Conservation (phyloP, 1,140 invertebrate species). For the Calephelis virginiensis region DNA sequence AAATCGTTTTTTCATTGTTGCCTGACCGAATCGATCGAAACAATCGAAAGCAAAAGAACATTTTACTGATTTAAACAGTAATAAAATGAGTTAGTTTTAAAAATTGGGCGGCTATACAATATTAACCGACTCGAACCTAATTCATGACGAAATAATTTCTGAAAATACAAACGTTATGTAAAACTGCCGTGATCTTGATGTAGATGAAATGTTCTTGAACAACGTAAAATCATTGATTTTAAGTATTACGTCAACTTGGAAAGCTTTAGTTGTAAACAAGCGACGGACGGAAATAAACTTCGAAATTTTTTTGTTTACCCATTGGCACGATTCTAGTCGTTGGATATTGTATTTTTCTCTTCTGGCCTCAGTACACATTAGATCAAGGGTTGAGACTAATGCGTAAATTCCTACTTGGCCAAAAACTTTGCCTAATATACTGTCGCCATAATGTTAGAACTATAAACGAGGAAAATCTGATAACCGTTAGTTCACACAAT, state of each 20-base stretch:
- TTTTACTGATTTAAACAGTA: too few species aligned
- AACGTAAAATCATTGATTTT: slow-evolving; percentile 29
- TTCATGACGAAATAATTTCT: too few species aligned
- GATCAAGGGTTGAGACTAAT: too few species aligned
- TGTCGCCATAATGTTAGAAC: too few species aligned
- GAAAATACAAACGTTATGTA: neutral
- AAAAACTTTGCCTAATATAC: neutral
- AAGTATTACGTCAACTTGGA: slow-evolving; percentile 56
- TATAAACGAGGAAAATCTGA: too few species aligned
- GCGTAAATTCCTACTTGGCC: neutral
- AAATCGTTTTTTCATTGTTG: too few species aligned
- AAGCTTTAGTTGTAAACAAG: slow-evolving; percentile 55
- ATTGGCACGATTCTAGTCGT: slow-evolving; percentile 47
- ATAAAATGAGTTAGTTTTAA: neutral
- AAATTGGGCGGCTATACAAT: neutral
- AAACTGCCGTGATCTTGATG: neutral
- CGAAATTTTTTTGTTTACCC: slow-evolving; percentile 43
- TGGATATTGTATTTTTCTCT: neutral
- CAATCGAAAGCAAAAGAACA: too few species aligned
- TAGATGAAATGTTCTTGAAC: slow-evolving; percentile 3
- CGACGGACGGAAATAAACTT: slow-evolving; percentile 59
- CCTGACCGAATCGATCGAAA: too few species aligned
- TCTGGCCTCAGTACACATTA: too few species aligned
- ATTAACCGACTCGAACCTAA: neutral
- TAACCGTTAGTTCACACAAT: too few species aligned